Percentiles rank a stretch among this genome's conserved stretches.
These are phyloP conservation scores for Leptinotarsa defecta DNA, from an alignment of 1,140 invertebrate genomes.

Conservation along the genomic window DNA sequence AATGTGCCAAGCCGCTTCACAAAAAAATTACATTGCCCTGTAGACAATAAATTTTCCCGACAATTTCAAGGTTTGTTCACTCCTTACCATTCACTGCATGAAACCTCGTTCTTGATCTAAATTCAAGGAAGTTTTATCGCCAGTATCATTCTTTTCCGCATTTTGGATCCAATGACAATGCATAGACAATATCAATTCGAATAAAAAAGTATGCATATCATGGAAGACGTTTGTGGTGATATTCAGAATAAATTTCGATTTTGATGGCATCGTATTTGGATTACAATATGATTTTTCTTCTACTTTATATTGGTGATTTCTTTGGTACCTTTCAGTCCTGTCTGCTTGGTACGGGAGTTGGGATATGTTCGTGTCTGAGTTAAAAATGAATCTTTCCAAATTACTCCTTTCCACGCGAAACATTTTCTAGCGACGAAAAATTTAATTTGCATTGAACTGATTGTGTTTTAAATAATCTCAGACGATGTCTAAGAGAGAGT, in stretches of 20 bases:
- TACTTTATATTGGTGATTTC: not conserved
- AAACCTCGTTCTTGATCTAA: too few species aligned
- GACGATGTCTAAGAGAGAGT: too few species aligned
- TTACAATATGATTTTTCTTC: slow-evolving; percentile 5
- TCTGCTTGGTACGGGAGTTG: not conserved
- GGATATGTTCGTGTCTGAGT: slow-evolving; percentile 12
- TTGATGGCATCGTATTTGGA: not conserved
- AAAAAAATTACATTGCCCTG: too few species aligned
- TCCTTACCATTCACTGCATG: too few species aligned
- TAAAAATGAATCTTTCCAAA: slow-evolving; percentile 13
- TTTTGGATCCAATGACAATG: too few species aligned
- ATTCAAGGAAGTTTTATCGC: too few species aligned
- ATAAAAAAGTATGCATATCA: not conserved
- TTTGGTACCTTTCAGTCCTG: slow-evolving; percentile 17
- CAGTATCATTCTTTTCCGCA: too few species aligned
- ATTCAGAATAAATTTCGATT: slow-evolving; percentile 4
- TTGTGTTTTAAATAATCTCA: too few species aligned
- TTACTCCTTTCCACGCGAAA: slow-evolving; percentile 4
- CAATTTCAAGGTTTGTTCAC: too few species aligned
- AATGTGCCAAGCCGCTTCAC: too few species aligned
- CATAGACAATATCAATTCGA: too few species aligned
- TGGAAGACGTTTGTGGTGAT: not conserved
- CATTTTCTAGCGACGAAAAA: not conserved
- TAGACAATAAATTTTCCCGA: too few species aligned
- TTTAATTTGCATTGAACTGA: not conserved